These are phyloP conservation scores for Stylophora pistillata DNA, from an alignment of 64 coral and sea anemone genomes.

Conservation along the genomic window DNA sequence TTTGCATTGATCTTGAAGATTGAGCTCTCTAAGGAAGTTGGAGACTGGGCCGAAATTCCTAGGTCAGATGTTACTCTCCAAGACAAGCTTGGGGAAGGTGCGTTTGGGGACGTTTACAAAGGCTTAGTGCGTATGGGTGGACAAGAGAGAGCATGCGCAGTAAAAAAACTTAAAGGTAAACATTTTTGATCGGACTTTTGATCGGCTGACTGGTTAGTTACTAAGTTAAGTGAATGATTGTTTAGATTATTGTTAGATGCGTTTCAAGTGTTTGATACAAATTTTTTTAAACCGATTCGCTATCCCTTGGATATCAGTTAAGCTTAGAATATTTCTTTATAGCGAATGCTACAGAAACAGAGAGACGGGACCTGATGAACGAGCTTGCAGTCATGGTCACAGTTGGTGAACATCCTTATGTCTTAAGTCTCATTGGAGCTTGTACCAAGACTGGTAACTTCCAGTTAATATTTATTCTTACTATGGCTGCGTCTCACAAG, in stretches of 20 bases:
- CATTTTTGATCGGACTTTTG: not conserved
- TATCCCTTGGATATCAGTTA: not conserved
- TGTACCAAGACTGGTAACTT: conserved; percentile 36
- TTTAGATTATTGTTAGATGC: not conserved
- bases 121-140: not conserved
- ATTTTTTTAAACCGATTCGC: not conserved
- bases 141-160: not conserved
- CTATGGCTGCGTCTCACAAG: no score
- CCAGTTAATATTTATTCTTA: not conserved
- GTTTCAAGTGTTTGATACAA: not conserved
- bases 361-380: conserved; percentile 30
- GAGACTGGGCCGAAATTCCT: conserved; percentile 27
- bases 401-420: conserved; percentile 46
- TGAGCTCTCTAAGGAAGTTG: not conserved
- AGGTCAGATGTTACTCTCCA: conserved; percentile 10
- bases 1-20: not conserved
- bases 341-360: conserved; percentile 43
- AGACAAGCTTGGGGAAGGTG: conserved; percentile 42
- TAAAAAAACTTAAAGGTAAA: conserved; percentile 58
- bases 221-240: no score
- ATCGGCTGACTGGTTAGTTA: no score
- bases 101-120: conserved; percentile 42
- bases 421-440: conserved; percentile 51
- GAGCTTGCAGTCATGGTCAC: conserved; percentile 38
- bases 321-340: not conserved